Percentiles rank a stretch among this genome's conserved stretches.
phyloP scores from a whole-genome alignment of 1,140 invertebrate genomes.

The Bombus confusus region DNA sequence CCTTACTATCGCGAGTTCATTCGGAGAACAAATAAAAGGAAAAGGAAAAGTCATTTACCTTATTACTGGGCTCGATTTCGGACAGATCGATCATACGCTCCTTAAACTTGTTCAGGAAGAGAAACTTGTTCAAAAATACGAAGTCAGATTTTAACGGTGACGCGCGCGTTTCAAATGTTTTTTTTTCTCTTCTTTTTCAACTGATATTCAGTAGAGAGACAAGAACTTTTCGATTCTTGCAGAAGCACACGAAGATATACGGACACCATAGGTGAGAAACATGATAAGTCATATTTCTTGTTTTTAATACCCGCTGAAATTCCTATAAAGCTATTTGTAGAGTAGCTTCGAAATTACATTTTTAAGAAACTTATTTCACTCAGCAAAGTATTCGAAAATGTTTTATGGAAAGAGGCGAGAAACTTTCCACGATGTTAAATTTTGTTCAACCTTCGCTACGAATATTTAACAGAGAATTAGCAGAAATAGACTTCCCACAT shows the following conservation, averaged over 20 bases:
- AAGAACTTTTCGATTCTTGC: neutral
- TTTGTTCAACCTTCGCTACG: no score
- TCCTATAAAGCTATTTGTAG: no score
- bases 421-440: no score
- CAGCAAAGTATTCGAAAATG: no score
- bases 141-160: conserved; percentile 26
- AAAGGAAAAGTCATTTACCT: neutral
- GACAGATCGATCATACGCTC: neutral
- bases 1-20: conserved; percentile 36
- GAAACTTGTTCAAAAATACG: neutral
- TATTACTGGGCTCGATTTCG: no score
- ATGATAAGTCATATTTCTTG: neutral
- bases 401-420: no score
- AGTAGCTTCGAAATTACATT: no score
- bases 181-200: no score
- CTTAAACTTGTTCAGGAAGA: neutral
- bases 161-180: conserved; percentile 6
- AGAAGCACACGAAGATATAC: neutral
- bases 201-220: neutral
- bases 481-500: no score
- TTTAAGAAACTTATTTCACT: no score
- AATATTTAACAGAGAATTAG: no score
- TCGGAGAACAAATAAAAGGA: neutral
- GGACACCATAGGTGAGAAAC: neutral
- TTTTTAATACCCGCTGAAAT: no score